Conservation (phyloP, 2,113 vertebrate genomes). For the Pituophis catenifer region DNA sequence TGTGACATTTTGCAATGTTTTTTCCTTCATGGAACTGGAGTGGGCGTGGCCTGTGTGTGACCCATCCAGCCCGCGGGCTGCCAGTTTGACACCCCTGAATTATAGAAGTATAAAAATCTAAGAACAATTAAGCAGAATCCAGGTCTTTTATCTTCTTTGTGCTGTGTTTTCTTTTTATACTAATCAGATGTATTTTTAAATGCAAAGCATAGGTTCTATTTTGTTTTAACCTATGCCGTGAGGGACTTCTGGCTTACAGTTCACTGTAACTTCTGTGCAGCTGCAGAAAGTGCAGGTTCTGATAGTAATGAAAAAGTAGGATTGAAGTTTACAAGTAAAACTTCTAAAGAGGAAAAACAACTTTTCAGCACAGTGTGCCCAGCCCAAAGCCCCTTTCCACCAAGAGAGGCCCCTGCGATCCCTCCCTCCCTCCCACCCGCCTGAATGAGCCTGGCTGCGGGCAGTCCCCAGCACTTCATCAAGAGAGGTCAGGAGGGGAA, state of each 20-base stretch:
- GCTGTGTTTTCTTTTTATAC: neutral
- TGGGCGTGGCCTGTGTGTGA: no score
- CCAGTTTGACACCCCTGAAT: no score
- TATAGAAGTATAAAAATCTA: neutral
- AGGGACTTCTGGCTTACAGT: neutral
- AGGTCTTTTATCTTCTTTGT: neutral
- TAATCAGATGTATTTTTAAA: neutral
- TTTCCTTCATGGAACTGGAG: no score
- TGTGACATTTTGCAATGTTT: no score
- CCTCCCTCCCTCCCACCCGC: neutral
- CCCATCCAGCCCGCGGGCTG: no score
- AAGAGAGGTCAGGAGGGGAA: conserved; percentile 4
- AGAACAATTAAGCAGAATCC: neutral
- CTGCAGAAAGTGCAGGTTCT: neutral
- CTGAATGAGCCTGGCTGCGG: neutral
- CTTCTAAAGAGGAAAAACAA: neutral
- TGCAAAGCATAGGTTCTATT: neutral
- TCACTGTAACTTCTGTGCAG: neutral
- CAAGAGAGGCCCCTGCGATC: neutral
- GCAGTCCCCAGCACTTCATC: neutral
- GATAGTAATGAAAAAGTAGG: neutral
- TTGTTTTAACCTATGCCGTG: neutral
- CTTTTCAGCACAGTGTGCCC: neutral
- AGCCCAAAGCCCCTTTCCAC: neutral
- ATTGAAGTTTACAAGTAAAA: neutral